Evolutionary conservation across 2,888 invertebrate genomes (phyloP).

Genomic region (Chydorus sphaericus): DNA sequence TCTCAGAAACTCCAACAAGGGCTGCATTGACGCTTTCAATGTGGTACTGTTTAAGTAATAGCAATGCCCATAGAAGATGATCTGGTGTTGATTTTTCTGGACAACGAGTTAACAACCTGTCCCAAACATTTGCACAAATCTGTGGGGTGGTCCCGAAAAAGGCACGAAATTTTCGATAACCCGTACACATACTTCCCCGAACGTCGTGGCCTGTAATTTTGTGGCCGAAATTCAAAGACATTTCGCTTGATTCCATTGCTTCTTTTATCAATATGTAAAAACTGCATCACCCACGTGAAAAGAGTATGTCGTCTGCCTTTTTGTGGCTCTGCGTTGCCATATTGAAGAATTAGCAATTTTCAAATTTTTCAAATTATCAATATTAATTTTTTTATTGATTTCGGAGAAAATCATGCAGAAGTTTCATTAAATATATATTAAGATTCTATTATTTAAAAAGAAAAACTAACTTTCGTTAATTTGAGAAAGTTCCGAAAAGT

Average conservation of each 20-base stretch:
- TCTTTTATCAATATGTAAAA: not conserved
- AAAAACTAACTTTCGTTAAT: no score
- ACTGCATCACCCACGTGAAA: not conserved
- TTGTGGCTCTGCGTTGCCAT: not conserved
- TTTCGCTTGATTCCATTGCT: not conserved
- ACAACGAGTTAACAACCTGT: slow-evolving; percentile 3
- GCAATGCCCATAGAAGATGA: not conserved
- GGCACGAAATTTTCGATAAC: not conserved
- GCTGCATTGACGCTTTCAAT: not conserved
- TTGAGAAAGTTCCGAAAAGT: no score
- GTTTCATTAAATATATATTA: no score
- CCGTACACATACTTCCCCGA: not conserved
- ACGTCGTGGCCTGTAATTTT: not conserved
- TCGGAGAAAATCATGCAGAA: no score
- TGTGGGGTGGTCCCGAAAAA: not conserved
- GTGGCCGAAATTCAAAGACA: not conserved
- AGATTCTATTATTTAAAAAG: no score
- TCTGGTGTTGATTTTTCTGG: not conserved
- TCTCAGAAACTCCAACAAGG: not conserved
- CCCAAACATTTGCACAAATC: not conserved
- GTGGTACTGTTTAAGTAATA: not conserved
- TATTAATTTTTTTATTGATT: no score
- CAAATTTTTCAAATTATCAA: no score
- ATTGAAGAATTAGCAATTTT: no score
- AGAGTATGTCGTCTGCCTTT: not conserved